Conservation (phyloP, 2,113 vertebrate genomes). For the Myiozetetes cayanensis region DNA sequence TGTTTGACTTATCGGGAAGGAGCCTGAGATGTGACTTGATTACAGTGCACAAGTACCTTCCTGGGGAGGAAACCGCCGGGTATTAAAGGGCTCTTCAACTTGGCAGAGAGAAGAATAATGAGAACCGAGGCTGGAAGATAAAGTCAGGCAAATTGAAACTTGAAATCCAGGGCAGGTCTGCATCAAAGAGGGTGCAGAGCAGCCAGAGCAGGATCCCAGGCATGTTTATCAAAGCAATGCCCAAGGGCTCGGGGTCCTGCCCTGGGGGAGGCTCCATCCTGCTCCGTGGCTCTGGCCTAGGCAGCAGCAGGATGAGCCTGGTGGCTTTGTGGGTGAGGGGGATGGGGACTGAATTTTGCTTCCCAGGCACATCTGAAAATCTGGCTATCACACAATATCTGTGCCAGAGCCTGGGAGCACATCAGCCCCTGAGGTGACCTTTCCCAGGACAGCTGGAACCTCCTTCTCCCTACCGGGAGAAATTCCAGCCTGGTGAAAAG, state of each 20-base stretch:
- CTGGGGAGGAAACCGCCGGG: slow-evolving; percentile 25
- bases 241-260: accelerated
- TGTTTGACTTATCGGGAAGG: not conserved
- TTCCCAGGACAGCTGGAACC: not conserved
- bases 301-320: not conserved
- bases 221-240: not conserved
- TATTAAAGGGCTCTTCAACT: slow-evolving; percentile 11
- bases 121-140: not conserved
- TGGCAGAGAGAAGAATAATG: not conserved
- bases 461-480: not conserved
- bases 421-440: not conserved
- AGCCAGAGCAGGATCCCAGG: not conserved
- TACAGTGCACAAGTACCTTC: not conserved
- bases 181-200: not conserved
- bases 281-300: not conserved
- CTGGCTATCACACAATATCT: not conserved
- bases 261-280: not conserved
- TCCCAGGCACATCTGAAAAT: not conserved
- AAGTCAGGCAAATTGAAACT: not conserved
- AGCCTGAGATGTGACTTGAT: slow-evolving; percentile 54
- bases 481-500: not conserved
- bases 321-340: not conserved
- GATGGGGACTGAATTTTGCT: not conserved
- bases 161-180: not conserved
- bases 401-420: not conserved